phyloP scores from a whole-genome alignment of 2,113 vertebrate genomes.

The Paracanthobrama guichenoti region DNA sequence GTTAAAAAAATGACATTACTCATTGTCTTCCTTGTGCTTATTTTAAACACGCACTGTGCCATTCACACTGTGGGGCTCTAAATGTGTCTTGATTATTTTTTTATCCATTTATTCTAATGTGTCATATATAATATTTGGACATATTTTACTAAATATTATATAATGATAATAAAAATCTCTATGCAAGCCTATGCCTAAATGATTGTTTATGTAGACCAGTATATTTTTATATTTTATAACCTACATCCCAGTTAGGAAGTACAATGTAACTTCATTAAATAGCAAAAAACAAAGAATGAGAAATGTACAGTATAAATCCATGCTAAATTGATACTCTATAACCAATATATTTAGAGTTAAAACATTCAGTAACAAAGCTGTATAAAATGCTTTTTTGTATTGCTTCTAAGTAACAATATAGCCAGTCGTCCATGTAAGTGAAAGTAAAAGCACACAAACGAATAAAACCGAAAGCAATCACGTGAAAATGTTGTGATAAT shows the following conservation, averaged over 20 bases:
- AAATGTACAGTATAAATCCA: neutral
- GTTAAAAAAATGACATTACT: neutral
- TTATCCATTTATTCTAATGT: neutral
- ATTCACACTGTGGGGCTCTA: neutral
- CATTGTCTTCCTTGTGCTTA: neutral
- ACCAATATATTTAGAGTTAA: neutral
- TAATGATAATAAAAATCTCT: too few species aligned
- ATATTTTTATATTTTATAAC: too few species aligned
- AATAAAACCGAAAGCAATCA: neutral
- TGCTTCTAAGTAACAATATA: neutral
- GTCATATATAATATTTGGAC: neutral
- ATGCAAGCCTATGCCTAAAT: too few species aligned
- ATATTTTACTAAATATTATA: neutral
- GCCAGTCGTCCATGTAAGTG: neutral
- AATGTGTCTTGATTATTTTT: neutral
- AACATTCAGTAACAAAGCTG: neutral
- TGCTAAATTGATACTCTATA: neutral
- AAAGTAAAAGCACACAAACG: neutral
- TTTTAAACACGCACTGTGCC: neutral
- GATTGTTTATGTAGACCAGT: too few species aligned
- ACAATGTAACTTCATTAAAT: neutral
- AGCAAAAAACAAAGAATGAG: neutral
- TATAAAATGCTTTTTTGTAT: neutral
- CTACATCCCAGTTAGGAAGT: too few species aligned
- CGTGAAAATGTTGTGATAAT: neutral